Percentiles rank a stretch among this genome's conserved stretches.
Evolutionary conservation across 1,140 invertebrate genomes (phyloP).

Genomic region (Eriosoma lanigerum): DNA sequence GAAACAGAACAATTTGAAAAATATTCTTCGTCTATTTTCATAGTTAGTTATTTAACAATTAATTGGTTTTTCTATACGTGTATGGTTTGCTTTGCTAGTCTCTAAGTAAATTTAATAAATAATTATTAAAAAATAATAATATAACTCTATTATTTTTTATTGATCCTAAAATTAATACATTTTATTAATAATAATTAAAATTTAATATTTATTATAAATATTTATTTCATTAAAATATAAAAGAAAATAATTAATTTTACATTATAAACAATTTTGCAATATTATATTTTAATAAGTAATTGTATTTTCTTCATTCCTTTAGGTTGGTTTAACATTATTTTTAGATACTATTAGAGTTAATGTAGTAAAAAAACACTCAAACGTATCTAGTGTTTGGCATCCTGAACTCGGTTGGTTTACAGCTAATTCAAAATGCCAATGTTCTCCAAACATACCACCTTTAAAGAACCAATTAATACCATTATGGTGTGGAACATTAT

Average conservation of each 20-base stretch:
- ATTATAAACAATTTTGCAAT: background rate
- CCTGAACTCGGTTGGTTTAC: constrained; percentile 48
- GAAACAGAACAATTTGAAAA: constrained; percentile 41
- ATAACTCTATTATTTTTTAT: too few relatives aligned
- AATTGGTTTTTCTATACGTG: too few relatives aligned
- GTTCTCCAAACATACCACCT: constrained; percentile 44
- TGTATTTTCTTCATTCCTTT: background rate
- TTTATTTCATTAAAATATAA: too few relatives aligned
- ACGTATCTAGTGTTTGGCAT: constrained; percentile 44
- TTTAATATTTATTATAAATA: too few relatives aligned
- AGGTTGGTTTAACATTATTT: constrained; percentile 44
- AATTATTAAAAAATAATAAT: too few relatives aligned
- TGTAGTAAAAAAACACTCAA: constrained; percentile 41
- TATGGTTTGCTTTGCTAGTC: too few relatives aligned
- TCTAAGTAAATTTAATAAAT: too few relatives aligned
- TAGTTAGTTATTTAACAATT: constrained; percentile 1
- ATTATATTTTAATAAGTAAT: background rate
- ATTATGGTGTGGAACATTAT: constrained; percentile 47
- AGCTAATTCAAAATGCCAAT: constrained; percentile 44
- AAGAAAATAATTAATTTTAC: too few relatives aligned
- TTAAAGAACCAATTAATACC: constrained; percentile 39
- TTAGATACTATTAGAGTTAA: constrained; percentile 36
- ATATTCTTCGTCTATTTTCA: constrained; percentile 17
- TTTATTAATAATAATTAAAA: too few relatives aligned
- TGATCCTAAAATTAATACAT: too few relatives aligned